Evolutionary conservation across 2,888 invertebrate genomes (phyloP).

Genomic region (Clivina fossor): DNA sequence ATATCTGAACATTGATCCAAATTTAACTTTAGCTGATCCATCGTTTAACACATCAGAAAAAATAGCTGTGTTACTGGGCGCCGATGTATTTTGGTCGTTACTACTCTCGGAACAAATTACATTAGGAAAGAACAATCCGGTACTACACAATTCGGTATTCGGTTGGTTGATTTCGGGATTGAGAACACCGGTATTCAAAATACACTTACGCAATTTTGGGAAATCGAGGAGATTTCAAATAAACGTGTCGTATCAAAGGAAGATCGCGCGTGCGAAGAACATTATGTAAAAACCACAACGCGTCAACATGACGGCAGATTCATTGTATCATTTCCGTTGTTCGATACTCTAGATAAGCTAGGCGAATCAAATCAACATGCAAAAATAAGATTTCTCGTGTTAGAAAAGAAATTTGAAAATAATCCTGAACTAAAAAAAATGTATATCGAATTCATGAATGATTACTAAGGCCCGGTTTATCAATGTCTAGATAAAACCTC

Average conservation of each 20-base stretch:
- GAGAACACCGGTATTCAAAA: no score
- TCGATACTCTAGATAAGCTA: not conserved
- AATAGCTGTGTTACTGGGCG: not conserved
- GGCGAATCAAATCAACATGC: no score
- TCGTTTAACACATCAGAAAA: not conserved
- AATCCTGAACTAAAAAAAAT: no score
- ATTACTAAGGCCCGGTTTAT: no score
- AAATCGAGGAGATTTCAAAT: slow-evolving; percentile 1
- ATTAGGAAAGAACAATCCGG: not conserved
- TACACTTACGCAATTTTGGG: slow-evolving; percentile 3
- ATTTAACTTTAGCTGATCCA: not conserved
- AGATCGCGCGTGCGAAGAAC: not conserved
- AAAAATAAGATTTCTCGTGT: no score
- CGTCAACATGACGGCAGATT: not conserved
- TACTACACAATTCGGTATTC: slow-evolving; percentile 1
- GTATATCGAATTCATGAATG: slow-evolving; percentile 1
- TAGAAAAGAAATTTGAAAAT: no score
- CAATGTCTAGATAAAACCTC: no score
- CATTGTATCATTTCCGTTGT: not conserved
- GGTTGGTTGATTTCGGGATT: not conserved
- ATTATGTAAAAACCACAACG: not conserved
- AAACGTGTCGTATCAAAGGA: not conserved
- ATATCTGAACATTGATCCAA: no score
- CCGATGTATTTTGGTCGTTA: slow-evolving; percentile 1
- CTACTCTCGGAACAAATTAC: not conserved